Evolutionary conservation across 2,797 vertebrate genomes (phyloP).

Genomic region (Megalops cyprinoides): DNA sequence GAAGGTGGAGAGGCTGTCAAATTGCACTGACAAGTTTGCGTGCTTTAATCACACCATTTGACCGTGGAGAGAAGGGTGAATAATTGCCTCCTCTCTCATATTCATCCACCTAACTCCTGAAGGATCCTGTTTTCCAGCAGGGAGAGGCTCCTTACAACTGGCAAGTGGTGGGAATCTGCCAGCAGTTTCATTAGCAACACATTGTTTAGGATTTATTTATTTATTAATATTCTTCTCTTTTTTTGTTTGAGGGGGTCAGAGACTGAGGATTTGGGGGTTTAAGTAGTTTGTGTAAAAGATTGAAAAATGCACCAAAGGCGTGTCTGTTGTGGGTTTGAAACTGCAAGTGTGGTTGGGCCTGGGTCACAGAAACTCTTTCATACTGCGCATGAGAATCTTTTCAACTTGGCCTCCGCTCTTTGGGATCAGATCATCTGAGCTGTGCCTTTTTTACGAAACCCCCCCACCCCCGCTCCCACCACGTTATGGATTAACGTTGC

Average conservation of each 20-base stretch:
- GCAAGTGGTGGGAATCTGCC: not conserved
- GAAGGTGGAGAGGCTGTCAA: slow-evolving; percentile 4
- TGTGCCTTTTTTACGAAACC: not conserved
- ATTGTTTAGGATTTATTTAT: slow-evolving; percentile 1
- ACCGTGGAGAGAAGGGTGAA: slow-evolving; percentile 14
- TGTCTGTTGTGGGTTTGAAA: slow-evolving; percentile 13
- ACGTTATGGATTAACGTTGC: not conserved
- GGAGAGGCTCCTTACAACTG: not conserved
- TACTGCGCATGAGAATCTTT: not conserved
- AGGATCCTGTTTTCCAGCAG: slow-evolving; percentile 7
- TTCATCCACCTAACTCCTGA: slow-evolving; percentile 27
- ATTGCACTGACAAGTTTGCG: slow-evolving; percentile 6
- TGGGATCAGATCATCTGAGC: not conserved
- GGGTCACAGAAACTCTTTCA: not conserved
- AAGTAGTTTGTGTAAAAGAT: not conserved
- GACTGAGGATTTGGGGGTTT: not conserved
- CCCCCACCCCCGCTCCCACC: too few relatives aligned
- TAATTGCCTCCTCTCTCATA: slow-evolving; percentile 23
- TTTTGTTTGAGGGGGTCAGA: too few relatives aligned
- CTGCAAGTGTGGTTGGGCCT: not conserved
- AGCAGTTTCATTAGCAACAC: slow-evolving; percentile 18
- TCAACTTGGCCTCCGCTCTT: not conserved
- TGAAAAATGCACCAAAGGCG: not conserved
- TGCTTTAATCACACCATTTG: not conserved
- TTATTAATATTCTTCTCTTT: not conserved